A percentile compares a stretch with the other conserved stretches of the same genome.
Conservation (phyloP, 2,888 invertebrate genomes). For the Callimorpha dominula region DNA sequence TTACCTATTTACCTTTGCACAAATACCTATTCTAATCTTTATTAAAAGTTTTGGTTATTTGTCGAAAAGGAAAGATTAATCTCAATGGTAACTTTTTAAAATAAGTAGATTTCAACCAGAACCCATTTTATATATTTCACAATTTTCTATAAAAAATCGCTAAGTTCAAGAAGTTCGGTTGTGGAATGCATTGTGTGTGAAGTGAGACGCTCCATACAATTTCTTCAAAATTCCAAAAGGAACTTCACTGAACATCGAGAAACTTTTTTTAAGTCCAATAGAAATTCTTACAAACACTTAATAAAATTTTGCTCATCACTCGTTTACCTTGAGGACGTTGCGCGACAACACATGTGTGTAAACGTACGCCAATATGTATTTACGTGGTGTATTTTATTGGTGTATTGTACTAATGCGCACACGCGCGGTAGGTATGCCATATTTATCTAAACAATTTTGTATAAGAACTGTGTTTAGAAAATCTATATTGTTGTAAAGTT, state of each 20-base stretch:
- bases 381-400: conserved; percentile 22
- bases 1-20: too few relatives aligned
- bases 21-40: too few relatives aligned
- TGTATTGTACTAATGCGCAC: conserved; percentile 21
- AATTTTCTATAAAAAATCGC: neutral
- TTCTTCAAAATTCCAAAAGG: neutral
- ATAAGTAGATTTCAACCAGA: too few relatives aligned
- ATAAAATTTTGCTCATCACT: conserved; percentile 35
- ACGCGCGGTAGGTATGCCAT: conserved; percentile 10
- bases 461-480: conserved; percentile 3
- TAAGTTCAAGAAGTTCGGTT: neutral
- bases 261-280: conserved; percentile 6
- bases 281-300: conserved; percentile 23
- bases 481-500: too few relatives aligned
- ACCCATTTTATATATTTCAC: too few relatives aligned
- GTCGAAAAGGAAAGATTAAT: too few relatives aligned
- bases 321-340: conserved; percentile 47
- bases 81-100: too few relatives aligned
- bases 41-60: too few relatives aligned
- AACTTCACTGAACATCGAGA: neutral
- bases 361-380: conserved; percentile 47
- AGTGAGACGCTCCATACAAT: neutral
- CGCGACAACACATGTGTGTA: conserved; percentile 27
- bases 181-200: neutral
- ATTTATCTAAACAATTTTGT: conserved; percentile 30